Base-by-base conservation (phyloP, 2,888 invertebrate species). In the Lasius fuliginosus region DNA sequence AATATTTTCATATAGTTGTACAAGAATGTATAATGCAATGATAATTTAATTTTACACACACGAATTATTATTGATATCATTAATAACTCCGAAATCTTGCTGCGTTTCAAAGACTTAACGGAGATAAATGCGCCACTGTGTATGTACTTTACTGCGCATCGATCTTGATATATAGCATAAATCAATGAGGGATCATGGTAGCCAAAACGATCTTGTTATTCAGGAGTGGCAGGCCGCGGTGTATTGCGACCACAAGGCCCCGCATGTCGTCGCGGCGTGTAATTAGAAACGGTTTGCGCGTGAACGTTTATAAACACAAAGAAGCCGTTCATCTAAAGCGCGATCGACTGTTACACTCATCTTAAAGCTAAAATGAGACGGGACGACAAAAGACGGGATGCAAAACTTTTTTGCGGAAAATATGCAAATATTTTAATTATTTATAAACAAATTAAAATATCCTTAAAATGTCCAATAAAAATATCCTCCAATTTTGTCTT, bases 171-270 rank as follows among this genome's bases (percentile, higher is more conserved):
- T 36, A 36, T 36, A 36, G 87, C 18, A 68, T 68, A 84, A 69
- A 88, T 88, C 89, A 86, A 84, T 74, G 81, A 85, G 83, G 84
- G 84, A 86, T 84, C 77, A 71, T 67, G 62, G 23, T 11, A 84
- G 69, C 76, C 73, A 81, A 83, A 81, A 69, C 74, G 84, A 81
- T 86, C 86, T 85, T 84, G 73, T 85, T 86, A 87, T 84, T 88
- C 33, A 75, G 65, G 15, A 68, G 46, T n/a, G 27, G n/a, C n/a
- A n/a, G 18, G 18, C 82, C 23, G 73, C 68, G 60, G 83, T 58
- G 82, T 33, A 85, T 84, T 82, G 71, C 42, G 83, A 90, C 88
- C 92, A 92, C 87, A 89, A 90, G 92, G 92, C 89, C 92, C 92
- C 93, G 92, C 91, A 93, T 93, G 83, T 87, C 77, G 83, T 53